Percentiles rank a stretch among this genome's conserved stretches.
Evolutionary conservation across 2,113 vertebrate genomes (phyloP).

Genomic region (Australoheros scitulus): DNA sequence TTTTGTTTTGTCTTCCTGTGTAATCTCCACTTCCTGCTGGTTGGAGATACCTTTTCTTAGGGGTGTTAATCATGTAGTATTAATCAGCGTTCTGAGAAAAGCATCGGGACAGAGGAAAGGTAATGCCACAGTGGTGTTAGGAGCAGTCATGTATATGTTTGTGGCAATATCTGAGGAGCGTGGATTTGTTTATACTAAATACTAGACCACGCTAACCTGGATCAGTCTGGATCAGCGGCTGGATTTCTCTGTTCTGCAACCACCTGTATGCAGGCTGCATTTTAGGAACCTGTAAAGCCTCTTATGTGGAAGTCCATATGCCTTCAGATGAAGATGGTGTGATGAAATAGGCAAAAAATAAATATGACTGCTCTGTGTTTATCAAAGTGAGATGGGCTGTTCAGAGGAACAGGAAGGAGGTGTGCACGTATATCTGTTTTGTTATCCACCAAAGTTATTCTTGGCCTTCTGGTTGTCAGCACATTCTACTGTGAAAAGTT

Average conservation of each 20-base stretch:
- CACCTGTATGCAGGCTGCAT: constrained; percentile 20
- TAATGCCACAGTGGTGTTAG: not conserved
- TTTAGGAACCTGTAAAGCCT: constrained; percentile 55
- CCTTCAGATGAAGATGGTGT: constrained; percentile 30
- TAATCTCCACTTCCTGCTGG: not conserved
- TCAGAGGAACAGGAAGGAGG: constrained; percentile 38
- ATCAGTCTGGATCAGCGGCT: constrained; percentile 30
- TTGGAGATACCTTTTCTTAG: not conserved
- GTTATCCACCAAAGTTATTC: constrained; percentile 74
- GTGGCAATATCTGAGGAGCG: constrained; percentile 52
- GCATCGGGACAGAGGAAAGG: not conserved
- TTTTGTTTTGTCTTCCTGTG: not conserved
- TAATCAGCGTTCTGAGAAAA: constrained; percentile 52
- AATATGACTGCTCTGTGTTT: constrained; percentile 38
- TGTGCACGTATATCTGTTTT: constrained; percentile 47
- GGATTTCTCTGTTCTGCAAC: not conserved
- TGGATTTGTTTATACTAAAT: constrained; percentile 66
- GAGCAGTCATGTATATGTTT: constrained; percentile 31
- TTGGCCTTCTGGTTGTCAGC: constrained; percentile 72
- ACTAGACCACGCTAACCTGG: constrained; percentile 26
- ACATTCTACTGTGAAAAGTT: constrained; percentile 71
- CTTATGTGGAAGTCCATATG: constrained; percentile 11
- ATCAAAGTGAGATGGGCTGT: constrained; percentile 57
- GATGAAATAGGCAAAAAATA: constrained; percentile 65
- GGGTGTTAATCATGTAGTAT: constrained; percentile 25